Evolutionary conservation across 2,888 invertebrate species (phyloP).

Genomic region (Cosmia pyralina): DNA sequence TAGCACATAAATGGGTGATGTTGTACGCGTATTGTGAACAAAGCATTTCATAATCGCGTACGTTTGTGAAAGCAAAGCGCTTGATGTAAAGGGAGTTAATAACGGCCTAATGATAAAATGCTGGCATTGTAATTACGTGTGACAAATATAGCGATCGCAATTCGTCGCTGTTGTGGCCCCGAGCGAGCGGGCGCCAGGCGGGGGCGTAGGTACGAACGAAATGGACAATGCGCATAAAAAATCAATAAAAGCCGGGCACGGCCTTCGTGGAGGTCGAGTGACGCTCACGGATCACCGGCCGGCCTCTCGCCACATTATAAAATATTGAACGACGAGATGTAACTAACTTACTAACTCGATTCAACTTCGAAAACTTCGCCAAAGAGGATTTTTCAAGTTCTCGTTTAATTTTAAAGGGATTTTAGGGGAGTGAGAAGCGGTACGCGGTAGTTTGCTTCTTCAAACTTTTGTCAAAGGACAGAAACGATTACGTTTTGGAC

Average conservation of each 20-base stretch:
- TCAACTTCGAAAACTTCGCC: slow-evolving; percentile 57
- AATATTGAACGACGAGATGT: slow-evolving; percentile 64
- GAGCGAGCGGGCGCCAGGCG: slow-evolving; percentile 63
- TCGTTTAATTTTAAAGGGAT: slow-evolving; percentile 61
- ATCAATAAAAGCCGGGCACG: slow-evolving; percentile 88
- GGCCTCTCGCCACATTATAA: slow-evolving; percentile 66
- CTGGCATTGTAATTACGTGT: slow-evolving; percentile 40
- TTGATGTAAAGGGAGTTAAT: slow-evolving; percentile 24
- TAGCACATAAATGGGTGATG: slow-evolving; percentile 45
- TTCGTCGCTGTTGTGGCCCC: slow-evolving; percentile 59
- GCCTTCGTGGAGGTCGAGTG: slow-evolving; percentile 87
- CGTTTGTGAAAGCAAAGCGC: slow-evolving; percentile 27
- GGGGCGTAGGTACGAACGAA: slow-evolving; percentile 77
- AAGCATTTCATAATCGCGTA: slow-evolving; percentile 48
- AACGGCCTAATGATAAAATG: slow-evolving; percentile 36
- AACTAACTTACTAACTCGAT: slow-evolving; percentile 62
- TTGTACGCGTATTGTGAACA: slow-evolving; percentile 38
- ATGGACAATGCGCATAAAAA: slow-evolving; percentile 90
- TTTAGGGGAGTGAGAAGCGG: slow-evolving; percentile 45
- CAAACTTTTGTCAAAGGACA: slow-evolving; percentile 55
- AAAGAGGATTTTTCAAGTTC: slow-evolving; percentile 59
- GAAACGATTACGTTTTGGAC: slow-evolving; percentile 43
- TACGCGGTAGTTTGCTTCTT: slow-evolving; percentile 44
- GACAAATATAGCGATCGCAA: slow-evolving; percentile 59
- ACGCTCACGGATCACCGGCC: slow-evolving; percentile 74